Conservation (phyloP, 2,888 invertebrate genomes). For the Eustalomyia histrio region DNA sequence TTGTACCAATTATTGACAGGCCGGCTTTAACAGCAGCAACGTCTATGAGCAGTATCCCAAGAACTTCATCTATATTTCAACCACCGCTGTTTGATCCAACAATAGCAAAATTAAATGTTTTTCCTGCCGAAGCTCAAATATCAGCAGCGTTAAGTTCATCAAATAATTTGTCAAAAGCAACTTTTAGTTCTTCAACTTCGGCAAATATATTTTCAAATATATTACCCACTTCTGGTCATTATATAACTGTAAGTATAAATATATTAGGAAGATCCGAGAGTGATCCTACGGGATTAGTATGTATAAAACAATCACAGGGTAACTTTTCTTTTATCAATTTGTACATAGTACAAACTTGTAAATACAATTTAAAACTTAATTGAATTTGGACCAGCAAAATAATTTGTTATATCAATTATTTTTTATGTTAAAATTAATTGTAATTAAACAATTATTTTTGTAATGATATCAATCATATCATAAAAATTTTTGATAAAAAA, state of each 20-base stretch:
- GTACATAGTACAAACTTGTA: no score
- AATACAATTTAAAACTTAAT: no score
- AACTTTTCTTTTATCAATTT: no score
- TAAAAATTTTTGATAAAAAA: no score
- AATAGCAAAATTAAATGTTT: constrained; percentile 75
- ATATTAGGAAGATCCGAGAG: no score
- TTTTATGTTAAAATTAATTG: no score
- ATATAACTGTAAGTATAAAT: constrained; percentile 62
- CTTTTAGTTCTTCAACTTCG: constrained; percentile 62
- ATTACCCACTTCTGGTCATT: constrained; percentile 49
- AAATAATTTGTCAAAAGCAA: constrained; percentile 62
- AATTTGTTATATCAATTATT: no score
- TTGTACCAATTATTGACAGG: constrained; percentile 85
- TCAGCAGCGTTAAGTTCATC: constrained; percentile 51
- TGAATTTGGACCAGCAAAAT: no score
- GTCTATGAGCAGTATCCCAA: constrained; percentile 5
- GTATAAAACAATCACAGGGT: no score
- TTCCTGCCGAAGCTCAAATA: constrained; percentile 68
- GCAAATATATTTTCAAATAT: constrained; percentile 57
- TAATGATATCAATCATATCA: not conserved
- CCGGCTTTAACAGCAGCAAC: constrained; percentile 40
- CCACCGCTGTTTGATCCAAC: constrained; percentile 73
- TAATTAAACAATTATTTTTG: constrained; percentile 23
- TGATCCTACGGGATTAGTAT: no score
- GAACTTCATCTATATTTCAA: constrained; percentile 36